Evolutionary conservation across 2,797 vertebrate genomes (phyloP).

Genomic region (Arrhamphus sclerolepis): DNA sequence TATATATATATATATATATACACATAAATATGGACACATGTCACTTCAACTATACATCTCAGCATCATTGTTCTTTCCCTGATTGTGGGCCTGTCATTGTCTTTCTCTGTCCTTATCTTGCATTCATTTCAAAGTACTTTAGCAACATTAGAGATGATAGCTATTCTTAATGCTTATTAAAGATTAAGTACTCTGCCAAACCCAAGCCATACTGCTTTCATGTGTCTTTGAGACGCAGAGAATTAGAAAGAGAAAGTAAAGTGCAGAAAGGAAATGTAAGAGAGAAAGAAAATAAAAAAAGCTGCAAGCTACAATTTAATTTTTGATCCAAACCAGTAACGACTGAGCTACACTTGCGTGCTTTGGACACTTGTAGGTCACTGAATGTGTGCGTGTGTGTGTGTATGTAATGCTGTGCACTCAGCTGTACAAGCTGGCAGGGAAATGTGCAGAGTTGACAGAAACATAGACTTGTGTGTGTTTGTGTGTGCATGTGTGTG

Average conservation of each 20-base stretch:
- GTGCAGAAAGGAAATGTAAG: slow-evolving; percentile 2
- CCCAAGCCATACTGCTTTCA: slow-evolving; percentile 30
- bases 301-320: slow-evolving; percentile 64
- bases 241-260: slow-evolving; percentile 28
- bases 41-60: no score
- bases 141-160: slow-evolving; percentile 62
- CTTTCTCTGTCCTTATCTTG: slow-evolving; percentile 42
- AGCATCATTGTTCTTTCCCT: no score
- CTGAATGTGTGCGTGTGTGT: slow-evolving; percentile 49
- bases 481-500: slow-evolving; percentile 25
- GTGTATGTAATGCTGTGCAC: slow-evolving; percentile 60
- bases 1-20: no score
- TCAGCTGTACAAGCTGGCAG: slow-evolving; percentile 74
- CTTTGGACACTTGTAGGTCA: slow-evolving; percentile 78
- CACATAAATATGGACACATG: no score
- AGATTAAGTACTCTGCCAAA: slow-evolving; percentile 65
- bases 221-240: slow-evolving; percentile 47
- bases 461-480: slow-evolving; percentile 61
- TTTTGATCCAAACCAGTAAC: slow-evolving; percentile 69
- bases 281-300: slow-evolving; percentile 26
- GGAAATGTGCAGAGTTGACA: slow-evolving; percentile 84
- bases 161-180: slow-evolving; percentile 72
- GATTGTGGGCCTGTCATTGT: no score
- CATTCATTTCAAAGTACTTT: slow-evolving; percentile 62
- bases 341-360: slow-evolving; percentile 68